Evolutionary conservation across 2,797 vertebrate genomes (phyloP), one percentile per base, ranked within the genome.

Genomic region (Chromis chromis): DNA sequence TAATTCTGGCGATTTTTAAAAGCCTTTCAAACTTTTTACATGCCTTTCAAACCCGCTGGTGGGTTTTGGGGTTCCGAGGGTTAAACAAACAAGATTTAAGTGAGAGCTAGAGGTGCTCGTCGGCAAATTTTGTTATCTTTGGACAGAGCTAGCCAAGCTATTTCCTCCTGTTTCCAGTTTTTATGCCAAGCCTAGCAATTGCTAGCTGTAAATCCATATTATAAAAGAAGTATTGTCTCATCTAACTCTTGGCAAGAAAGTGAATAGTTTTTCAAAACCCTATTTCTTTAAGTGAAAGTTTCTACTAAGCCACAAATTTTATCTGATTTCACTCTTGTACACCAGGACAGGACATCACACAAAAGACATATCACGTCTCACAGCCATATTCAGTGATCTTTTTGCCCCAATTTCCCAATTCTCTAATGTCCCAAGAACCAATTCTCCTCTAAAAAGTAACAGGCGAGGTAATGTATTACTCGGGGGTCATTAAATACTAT

Each of bases 401-500:
- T 28, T 57, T 69, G 40, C 65, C 31, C 39, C 14, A 14, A 42
- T n/a, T 9, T n/a, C n/a, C 46, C 46, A 6, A n/a, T 61, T 44
- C 62, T 48, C 67, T 55, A 46, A 58, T n/a, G 25, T 24, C 10
- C 33, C 33, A 36, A 61, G 12, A 74, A 63, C 28, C 56, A 52
- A 61, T 83, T 40, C 19, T 42, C 46, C 64, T 55, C 6, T 14
- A 44, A 53, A 49, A 77, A 31, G 17, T 21, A 28, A 53, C 59
- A 55, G 39, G 5, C 48, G 52, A 66, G 36, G 54, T 65, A 57
- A 31, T 63, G 22, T 36, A 81, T 69, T 52, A 75, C 67, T 74
- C 64, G 49, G 62, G 40, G 79, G 54, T 81, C 74, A 79, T 82
- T 77, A 78, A 69, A 19, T 62, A 31, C 70, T 75, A 54, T 25